Base-by-base conservation (phyloP, 2,113 vertebrate genomes). In the Nothobranchius kuhntae region DNA sequence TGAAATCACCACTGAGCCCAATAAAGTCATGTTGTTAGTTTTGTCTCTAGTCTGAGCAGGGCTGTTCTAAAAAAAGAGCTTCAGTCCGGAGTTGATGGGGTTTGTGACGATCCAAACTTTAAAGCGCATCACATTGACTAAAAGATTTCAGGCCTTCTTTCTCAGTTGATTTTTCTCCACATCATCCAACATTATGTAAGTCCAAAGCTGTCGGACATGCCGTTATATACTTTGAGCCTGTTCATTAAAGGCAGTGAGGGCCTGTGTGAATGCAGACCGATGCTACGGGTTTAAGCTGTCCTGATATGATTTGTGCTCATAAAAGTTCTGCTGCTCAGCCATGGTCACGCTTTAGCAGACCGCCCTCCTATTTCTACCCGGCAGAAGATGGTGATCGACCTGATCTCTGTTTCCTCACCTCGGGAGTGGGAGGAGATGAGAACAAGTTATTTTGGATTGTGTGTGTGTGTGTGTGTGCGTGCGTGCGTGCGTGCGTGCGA, bases 341-440 rank as follows among this genome's bases (percentile, higher is more conserved):
- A 40, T 60, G 61, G 62, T 59, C 66, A 53, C 8, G 30, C 51
- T 57, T 57, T 7, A 1, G 58, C 62, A 52, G 13, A 11, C 42
- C 1, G 0, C 1, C 26, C 68, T 68, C 21, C 57, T 71, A 68
- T 71, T 84, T 77, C 30, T 48, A 64, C 42, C 50, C 62, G 55
- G 51, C 38, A 44, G 53, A 14, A 67, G 65, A 59, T 62, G 50
- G 3, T 46, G 73, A 72, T 66, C 8, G 40, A 65, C 56, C 65
- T 24, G 61, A 71, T 73, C 42, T 65, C 47, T 65, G 48, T 70
- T 44, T 24, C 65, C 51, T 76, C 63, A 50, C 56, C 45, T 13
- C 4, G 63, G 72, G 71, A 67, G 72, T 35, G 58, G 59, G 67
- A 66, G 68, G 75, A 86, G 77, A 72, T 46, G 78, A 72, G 71